Base-by-base conservation (phyloP, 2,888 invertebrate genomes). In the Hybos culiciformis region DNA sequence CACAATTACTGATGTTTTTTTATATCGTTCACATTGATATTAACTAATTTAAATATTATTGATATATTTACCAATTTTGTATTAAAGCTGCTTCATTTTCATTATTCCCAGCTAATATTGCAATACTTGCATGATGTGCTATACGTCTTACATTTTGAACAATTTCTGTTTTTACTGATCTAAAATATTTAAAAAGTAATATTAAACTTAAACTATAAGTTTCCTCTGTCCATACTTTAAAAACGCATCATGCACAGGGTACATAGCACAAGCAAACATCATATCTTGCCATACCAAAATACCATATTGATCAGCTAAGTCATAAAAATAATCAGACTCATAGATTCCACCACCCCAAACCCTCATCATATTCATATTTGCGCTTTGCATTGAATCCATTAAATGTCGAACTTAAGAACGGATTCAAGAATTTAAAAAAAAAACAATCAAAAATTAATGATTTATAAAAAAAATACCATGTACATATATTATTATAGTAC, bases 341-440 rank as follows among this genome's bases (percentile, higher is more conserved):
- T 96, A 98, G 0, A 90, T 69, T 0, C 94, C 97, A n/a, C 97
- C 97, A 20, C 97, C 97, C 97, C 97, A 98, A 2, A 97, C 86
- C n/a, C 97, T 72, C 12, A 97, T 66, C 80, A 90, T 87, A 56
- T 88, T 86, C 85, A 93, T 91, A 59, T 94, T 77, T 0, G 81
- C 78, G 8, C 80, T 76, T 50, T 74, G 76, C 1, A 82, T 82
- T 0, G 85, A 78, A 41, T 63, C 58, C 29, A 94, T 61, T 2
- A 92, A 67, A 48, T 73, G 65, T 24, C 72, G 66, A 41, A 87
- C 74, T 68, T 50, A 2, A 40, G 21, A 4, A 23, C 29, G 26
- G 20, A 14, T 34, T 37, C 19, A 21, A 15, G 19, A 29, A 5
- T n/a, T 12, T 7, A 29, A 11, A n/a, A 31, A 31, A 31, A 14